A percentile compares a stretch with the other conserved stretches of the same genome.
These are phyloP conservation scores for Papilio machaon DNA, from an alignment of 1,140 invertebrate genomes.

Conservation along the genomic window DNA sequence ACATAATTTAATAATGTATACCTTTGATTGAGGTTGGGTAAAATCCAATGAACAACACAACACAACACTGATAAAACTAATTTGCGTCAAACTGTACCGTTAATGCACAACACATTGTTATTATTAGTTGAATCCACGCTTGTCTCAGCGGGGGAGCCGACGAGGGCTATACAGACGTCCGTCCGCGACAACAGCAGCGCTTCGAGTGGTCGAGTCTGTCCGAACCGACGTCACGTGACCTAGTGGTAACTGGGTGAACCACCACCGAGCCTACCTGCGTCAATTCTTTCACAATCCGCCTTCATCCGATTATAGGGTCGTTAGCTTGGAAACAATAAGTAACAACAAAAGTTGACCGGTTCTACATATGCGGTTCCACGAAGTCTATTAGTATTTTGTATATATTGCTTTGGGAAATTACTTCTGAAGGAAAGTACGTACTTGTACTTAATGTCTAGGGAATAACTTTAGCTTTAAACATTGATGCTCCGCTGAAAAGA, in stretches of 20 bases:
- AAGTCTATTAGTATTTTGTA: constrained; percentile 14
- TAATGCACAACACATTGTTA: constrained; percentile 37
- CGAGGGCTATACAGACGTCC: constrained; percentile 30
- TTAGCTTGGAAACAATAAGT: constrained; percentile 29
- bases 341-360: constrained; percentile 27
- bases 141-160: constrained; percentile 37
- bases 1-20: neutral
- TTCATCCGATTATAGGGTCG: constrained; percentile 31
- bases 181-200: constrained; percentile 27
- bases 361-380: neutral
- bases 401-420: neutral
- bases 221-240: constrained; percentile 43
- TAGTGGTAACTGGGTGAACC: constrained; percentile 48
- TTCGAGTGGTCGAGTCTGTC: constrained; percentile 32
- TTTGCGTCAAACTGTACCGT: constrained; percentile 26
- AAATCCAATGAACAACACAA: constrained; percentile 33
- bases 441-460: neutral
- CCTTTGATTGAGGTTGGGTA: neutral
- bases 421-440: neutral
- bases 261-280: constrained; percentile 40
- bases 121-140: constrained; percentile 30
- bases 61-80: constrained; percentile 26
- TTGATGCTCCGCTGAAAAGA: neutral
- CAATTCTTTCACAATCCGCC: constrained; percentile 42
- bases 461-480: neutral